Evolutionary conservation across 1,140 invertebrate genomes (phyloP).

Genomic region (Chironomus striatipennis): DNA sequence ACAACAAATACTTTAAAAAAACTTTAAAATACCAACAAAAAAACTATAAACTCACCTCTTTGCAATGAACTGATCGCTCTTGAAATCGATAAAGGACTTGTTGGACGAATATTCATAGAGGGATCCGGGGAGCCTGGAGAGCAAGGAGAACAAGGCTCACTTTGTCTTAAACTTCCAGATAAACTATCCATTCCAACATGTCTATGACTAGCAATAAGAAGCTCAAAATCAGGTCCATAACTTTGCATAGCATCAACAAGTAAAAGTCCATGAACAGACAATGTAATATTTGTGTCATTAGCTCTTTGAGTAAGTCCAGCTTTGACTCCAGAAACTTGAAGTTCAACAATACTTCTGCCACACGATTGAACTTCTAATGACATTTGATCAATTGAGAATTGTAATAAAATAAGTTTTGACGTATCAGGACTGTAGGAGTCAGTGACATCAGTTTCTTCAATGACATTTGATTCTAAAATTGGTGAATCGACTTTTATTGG

Average conservation of each 20-base stretch:
- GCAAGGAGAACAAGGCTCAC: constrained; percentile 78
- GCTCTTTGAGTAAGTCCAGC: constrained; percentile 62
- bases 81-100: constrained; percentile 38
- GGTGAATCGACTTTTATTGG: constrained; percentile 35
- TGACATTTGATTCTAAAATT: constrained; percentile 24
- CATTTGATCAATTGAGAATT: constrained; percentile 82
- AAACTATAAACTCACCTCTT: constrained; percentile 31
- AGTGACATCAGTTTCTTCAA: constrained; percentile 29
- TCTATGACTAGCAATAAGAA: constrained; percentile 87
- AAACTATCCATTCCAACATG: constrained; percentile 90
- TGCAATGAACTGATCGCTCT: constrained; percentile 35
- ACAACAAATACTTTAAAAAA: no score
- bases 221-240: constrained; percentile 89
- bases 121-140: constrained; percentile 61
- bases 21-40: background rate
- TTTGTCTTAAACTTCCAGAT: constrained; percentile 84
- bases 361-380: constrained; percentile 76
- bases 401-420: constrained; percentile 67
- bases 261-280: constrained; percentile 85
- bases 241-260: constrained; percentile 91
- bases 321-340: constrained; percentile 82
- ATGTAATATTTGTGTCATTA: constrained; percentile 61
- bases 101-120: constrained; percentile 36
- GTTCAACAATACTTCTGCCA: constrained; percentile 77
- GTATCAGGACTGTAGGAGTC: background rate